phyloP scores from a whole-genome alignment of 2,113 vertebrate species.

The Myrmophylax atrothorax region DNA sequence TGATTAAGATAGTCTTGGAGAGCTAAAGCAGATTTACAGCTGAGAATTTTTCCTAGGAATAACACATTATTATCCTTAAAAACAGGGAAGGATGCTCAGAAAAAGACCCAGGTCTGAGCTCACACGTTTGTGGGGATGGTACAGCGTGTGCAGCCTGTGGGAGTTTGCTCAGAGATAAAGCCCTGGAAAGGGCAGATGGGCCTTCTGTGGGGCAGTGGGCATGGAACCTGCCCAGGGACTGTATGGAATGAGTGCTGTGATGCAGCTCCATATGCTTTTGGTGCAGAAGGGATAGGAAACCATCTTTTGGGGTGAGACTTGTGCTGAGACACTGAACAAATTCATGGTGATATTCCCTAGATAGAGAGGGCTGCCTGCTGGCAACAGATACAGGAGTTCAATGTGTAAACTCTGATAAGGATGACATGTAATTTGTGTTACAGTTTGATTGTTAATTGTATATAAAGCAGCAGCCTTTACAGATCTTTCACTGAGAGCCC shows the following conservation, averaged over 20 bases:
- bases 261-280: not conserved
- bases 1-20: not conserved
- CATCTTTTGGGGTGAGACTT: constrained; percentile 48
- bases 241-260: not conserved
- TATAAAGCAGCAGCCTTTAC: constrained; percentile 71
- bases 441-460: constrained; percentile 79
- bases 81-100: not conserved
- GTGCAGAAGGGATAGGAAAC: not conserved
- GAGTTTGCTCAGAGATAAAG: not conserved
- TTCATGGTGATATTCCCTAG: constrained; percentile 73
- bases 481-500: constrained; percentile 44
- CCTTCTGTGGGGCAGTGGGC: not conserved
- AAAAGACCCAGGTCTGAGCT: not conserved
- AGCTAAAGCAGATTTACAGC: not conserved
- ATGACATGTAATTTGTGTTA: constrained; percentile 79
- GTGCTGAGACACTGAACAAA: constrained; percentile 67
- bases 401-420: constrained; percentile 83
- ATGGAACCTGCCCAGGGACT: not conserved
- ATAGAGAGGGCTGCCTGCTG: constrained; percentile 72
- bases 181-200: not conserved
- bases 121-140: not conserved
- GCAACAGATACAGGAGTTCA: constrained; percentile 79
- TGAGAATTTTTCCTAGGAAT: not conserved
- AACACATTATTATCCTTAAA: not conserved
- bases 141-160: fast-evolving